Evolutionary conservation across 2,797 vertebrate species (phyloP).

Genomic region (Sibirionetta formosa): DNA sequence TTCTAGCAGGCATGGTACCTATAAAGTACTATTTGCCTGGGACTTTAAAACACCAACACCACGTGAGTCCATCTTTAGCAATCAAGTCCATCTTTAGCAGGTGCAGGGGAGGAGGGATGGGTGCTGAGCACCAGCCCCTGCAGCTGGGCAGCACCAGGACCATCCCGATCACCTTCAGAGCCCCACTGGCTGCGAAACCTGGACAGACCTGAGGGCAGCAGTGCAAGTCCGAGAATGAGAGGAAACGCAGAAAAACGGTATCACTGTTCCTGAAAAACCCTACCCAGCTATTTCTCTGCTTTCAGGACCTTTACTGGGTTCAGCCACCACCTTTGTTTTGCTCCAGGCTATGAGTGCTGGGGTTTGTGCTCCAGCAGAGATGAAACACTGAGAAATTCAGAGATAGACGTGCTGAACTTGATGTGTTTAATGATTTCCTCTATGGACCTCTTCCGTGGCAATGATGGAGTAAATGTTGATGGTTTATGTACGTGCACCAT

Average conservation of each 20-base stretch:
- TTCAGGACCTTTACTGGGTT: rapidly evolving
- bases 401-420: not conserved
- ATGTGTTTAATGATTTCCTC: not conserved
- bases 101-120: not conserved
- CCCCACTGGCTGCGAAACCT: not conserved
- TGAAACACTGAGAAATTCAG: not conserved
- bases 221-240: slow-evolving; percentile 15
- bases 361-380: not conserved
- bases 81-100: not conserved
- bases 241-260: not conserved
- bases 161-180: rapidly evolving
- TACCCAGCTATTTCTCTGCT: rapidly evolving
- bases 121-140: too few relatives aligned
- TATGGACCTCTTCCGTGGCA: rapidly evolving
- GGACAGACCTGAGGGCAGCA: slow-evolving; percentile 35
- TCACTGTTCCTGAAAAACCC: not conserved
- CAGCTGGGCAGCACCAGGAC: not conserved
- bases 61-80: not conserved
- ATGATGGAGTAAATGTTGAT: rapidly evolving
- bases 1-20: not conserved
- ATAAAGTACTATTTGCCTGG: not conserved
- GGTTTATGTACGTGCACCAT: rapidly evolving
- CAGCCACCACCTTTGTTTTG: rapidly evolving
- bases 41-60: rapidly evolving
- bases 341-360: rapidly evolving